Base-by-base conservation (phyloP, 2,888 invertebrate genomes). In the Cerceris rybyensis region DNA sequence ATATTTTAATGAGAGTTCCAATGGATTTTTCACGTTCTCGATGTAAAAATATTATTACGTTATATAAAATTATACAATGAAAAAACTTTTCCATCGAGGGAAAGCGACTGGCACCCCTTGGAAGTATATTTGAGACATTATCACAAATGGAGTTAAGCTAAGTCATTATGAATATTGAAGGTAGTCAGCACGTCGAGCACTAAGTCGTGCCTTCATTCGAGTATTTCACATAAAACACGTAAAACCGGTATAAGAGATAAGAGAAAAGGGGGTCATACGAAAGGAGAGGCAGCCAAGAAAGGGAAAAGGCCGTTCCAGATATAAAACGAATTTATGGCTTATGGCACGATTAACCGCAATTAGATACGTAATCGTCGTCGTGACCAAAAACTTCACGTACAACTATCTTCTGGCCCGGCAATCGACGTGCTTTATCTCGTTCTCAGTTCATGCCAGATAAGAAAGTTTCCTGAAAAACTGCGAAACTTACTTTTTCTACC, bases 401-500 rank as follows among this genome's bases (percentile, higher is more conserved):
- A 58, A 28, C 57, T 63, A 67, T 78, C 78, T 42, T 66, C 55
- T 66, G 58, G 52, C 54, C 7, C 61, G 63, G 14, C 74, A 68
- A 78, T 80, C 79, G 79, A 74, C 78, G 61, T 70, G 74, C 70
- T 78, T 74, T 79, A 80, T 80, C 80, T 79, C 70, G 57, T 39
- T 57, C 28, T 55, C 16, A 28, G 55, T 28, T 42, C 46, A 7
- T 9, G 63, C 49, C 49, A 57, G 81, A 81, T 81, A 81, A 80
- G 80, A 81, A 85, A 84, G 75, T 85, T 83, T 57, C 60, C 67
- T 78, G 70, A 81, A 82, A 85, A 85, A 80, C 80, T 72, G 59
- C 58, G 57, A 63, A 81, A 81, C 76, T 81, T 81, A 52, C 67
- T 64, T 67, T 71, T 67, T 42, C 80, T 55, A 54, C 13, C 67